phyloP scores from a whole-genome alignment of 2,888 invertebrate species.

The Aproaerema taeniolella region DNA sequence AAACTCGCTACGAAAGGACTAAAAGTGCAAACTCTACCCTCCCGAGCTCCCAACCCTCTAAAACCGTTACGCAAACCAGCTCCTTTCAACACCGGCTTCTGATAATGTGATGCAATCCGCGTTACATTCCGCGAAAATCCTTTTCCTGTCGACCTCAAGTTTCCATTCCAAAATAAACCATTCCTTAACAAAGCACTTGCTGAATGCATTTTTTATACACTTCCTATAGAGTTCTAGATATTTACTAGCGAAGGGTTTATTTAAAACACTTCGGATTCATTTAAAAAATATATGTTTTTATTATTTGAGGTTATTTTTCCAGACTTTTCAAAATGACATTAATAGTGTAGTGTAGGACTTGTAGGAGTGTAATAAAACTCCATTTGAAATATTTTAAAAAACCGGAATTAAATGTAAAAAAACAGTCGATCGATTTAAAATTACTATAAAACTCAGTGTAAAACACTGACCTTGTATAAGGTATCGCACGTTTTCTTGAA shows the following conservation, averaged over 20 bases:
- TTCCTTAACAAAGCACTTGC: slow-evolving; percentile 54
- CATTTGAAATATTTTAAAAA: not conserved
- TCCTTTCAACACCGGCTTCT: slow-evolving; percentile 38
- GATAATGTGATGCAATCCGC: slow-evolving; percentile 65
- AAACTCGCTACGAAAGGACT: slow-evolving; percentile 25
- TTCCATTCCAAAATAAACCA: slow-evolving; percentile 44
- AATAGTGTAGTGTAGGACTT: slow-evolving; percentile 7
- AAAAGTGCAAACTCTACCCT: slow-evolving; percentile 35
- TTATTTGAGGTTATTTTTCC: slow-evolving; percentile 57
- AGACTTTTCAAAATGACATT: slow-evolving; percentile 48
- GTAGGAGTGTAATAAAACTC: too few species aligned
- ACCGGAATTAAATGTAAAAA: not conserved
- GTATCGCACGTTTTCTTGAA: too few species aligned
- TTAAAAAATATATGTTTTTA: slow-evolving; percentile 27
- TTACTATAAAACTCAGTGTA: too few species aligned
- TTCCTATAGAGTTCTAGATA: slow-evolving; percentile 8
- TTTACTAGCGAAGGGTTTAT: not conserved
- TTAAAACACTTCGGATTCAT: slow-evolving; percentile 29
- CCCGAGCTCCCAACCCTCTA: slow-evolving; percentile 19
- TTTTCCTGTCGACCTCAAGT: slow-evolving; percentile 39
- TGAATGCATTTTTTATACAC: slow-evolving; percentile 58
- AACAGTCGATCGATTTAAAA: slow-evolving; percentile 2
- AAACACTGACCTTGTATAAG: too few species aligned
- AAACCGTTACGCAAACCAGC: slow-evolving; percentile 25
- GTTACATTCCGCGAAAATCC: slow-evolving; percentile 49